Percentiles rank a stretch among this genome's conserved stretches.
These are phyloP conservation scores for Eretmocerus hayati DNA, from an alignment of 2,888 invertebrate genomes.

Conservation along the genomic window DNA sequence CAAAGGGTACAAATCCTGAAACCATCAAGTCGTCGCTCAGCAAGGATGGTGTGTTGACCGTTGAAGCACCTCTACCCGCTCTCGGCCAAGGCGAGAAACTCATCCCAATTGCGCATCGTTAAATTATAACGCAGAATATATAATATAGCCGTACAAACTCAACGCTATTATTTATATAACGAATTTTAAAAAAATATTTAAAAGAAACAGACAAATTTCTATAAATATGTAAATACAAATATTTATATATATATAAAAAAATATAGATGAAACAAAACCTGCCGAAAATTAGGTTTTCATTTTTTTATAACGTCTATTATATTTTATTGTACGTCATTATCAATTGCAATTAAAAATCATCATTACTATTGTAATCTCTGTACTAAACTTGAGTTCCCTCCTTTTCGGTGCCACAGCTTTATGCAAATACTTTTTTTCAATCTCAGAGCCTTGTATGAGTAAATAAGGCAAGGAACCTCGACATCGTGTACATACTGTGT, in stretches of 20 bases:
- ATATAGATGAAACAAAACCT: conserved; percentile 6
- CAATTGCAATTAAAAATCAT: too few relatives aligned
- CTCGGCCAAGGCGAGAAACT: conserved; percentile 71
- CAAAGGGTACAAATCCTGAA: conserved; percentile 95
- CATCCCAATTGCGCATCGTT: conserved; percentile 72
- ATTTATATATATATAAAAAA: not conserved
- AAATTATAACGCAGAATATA: conserved; percentile 31
- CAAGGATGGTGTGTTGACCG: conserved; percentile 93
- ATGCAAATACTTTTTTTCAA: not conserved
- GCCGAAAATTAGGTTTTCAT: conserved; percentile 23
- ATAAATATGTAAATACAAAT: not conserved
- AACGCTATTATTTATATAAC: not conserved
- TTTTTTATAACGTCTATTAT: conserved; percentile 18
- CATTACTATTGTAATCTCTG: conserved; percentile 16
- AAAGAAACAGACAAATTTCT: not conserved
- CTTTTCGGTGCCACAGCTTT: conserved; percentile 11
- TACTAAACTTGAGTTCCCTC: conserved; percentile 14
- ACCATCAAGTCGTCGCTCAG: conserved; percentile 91
- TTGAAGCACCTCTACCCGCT: conserved; percentile 92
- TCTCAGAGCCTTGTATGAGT: too few relatives aligned
- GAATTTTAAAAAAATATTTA: not conserved
- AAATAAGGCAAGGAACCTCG: too few relatives aligned
- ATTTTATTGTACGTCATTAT: too few relatives aligned
- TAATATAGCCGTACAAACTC: not conserved
- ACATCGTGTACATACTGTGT: too few relatives aligned